These are phyloP conservation scores for Anolis sagrei DNA, from an alignment of 2,113 vertebrate species.

Conservation along the genomic window DNA sequence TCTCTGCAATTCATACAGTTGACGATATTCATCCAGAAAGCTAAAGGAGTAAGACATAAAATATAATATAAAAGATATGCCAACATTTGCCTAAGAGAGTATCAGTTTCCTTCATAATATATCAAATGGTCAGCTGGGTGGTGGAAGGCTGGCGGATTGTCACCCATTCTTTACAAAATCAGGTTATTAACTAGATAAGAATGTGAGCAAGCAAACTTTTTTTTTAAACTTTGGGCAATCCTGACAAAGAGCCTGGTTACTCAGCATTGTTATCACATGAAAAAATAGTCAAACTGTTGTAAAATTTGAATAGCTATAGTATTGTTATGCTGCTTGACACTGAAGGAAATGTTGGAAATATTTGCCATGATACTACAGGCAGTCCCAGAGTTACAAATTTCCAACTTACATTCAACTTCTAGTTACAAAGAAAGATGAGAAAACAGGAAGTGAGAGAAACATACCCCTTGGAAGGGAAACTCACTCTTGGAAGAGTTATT, in stretches of 20 bases:
- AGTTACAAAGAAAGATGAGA: no score
- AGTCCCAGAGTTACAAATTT: no score
- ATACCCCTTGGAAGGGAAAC: no score
- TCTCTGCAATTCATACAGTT: slow-evolving; percentile 85
- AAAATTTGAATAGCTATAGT: not conserved
- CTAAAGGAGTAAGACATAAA: slow-evolving; percentile 53
- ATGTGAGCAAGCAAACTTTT: not conserved
- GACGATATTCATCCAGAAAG: slow-evolving; percentile 83
- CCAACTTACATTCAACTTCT: no score
- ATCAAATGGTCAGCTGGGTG: not conserved
- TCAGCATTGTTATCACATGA: not conserved
- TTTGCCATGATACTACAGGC: not conserved
- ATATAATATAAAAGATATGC: not conserved
- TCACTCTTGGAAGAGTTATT: no score
- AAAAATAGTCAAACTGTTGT: not conserved
- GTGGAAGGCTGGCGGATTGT: not conserved
- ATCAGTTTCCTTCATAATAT: not conserved
- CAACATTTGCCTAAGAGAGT: not conserved
- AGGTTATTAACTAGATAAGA: not conserved
- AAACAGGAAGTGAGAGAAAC: no score
- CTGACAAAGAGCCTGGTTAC: not conserved
- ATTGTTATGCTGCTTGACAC: not conserved
- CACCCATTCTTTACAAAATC: not conserved
- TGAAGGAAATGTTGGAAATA: not conserved
- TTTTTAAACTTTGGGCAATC: not conserved